These are phyloP conservation scores for Archilochus colubris DNA, from an alignment of 2,113 vertebrate species.

Conservation along the genomic window DNA sequence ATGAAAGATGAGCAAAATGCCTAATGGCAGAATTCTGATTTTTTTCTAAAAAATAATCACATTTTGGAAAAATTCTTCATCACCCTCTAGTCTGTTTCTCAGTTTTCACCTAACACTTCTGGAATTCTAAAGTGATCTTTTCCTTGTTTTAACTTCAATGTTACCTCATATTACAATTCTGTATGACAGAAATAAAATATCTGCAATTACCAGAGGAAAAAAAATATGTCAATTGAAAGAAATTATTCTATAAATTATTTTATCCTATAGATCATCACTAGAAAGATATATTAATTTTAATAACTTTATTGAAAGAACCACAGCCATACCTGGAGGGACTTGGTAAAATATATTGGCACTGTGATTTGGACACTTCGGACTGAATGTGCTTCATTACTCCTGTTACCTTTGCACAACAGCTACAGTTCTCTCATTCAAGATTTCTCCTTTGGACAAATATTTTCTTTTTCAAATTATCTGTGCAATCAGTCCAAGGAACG, in stretches of 20 bases:
- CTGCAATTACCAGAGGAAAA: background rate
- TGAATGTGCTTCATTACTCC: background rate
- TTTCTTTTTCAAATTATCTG: background rate
- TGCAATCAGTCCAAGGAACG: accelerated
- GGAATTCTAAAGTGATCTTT: background rate
- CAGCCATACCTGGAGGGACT: background rate
- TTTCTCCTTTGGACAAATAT: background rate
- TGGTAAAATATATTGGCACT: background rate
- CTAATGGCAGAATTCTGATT: background rate
- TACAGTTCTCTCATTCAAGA: background rate
- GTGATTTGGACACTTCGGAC: background rate
- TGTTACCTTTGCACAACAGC: accelerated
- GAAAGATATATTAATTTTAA: background rate
- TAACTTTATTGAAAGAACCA: background rate
- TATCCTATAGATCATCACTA: background rate
- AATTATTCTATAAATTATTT: background rate
- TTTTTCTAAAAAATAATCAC: background rate
- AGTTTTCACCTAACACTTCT: background rate
- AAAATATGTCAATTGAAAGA: background rate
- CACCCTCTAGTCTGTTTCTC: background rate
- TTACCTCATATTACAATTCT: background rate
- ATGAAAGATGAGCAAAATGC: background rate
- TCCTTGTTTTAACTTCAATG: background rate
- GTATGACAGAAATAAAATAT: background rate
- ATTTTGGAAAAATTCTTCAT: background rate